phyloP scores from a whole-genome alignment of 2,113 vertebrate species.

The Ciconia boyciana region DNA sequence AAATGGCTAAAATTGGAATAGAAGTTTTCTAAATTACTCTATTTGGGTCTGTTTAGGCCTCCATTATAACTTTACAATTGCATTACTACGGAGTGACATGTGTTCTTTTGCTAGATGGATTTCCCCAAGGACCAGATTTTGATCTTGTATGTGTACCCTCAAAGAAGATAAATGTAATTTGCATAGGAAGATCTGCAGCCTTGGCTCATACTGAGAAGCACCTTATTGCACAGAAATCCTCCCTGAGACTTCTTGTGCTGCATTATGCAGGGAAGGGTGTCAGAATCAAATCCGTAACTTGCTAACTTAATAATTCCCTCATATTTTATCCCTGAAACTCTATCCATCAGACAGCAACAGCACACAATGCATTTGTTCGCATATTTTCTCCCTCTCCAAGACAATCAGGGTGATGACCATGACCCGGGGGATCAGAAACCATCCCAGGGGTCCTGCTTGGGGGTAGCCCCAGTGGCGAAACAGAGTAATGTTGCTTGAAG shows the following conservation, averaged over 20 bases:
- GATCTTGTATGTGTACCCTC: not conserved
- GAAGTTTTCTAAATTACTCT: not conserved
- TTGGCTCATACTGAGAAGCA: not conserved
- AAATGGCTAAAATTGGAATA: not conserved
- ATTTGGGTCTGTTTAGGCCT: not conserved
- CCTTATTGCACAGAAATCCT: not conserved
- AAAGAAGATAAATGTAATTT: not conserved
- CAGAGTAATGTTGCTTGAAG: not conserved
- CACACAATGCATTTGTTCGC: not conserved
- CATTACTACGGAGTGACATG: not conserved
- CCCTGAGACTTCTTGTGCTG: not conserved
- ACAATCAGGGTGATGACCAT: not conserved
- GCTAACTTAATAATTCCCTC: not conserved
- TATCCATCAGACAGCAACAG: not conserved
- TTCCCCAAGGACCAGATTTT: not conserved
- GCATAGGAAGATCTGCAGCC: not conserved
- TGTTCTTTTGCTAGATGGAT: not conserved
- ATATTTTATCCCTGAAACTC: not conserved
- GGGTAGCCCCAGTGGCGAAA: not conserved
- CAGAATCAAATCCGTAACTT: not conserved
- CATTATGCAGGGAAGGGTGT: not conserved
- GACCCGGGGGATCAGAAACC: not conserved
- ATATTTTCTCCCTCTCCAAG: not conserved
- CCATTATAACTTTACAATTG: not conserved
- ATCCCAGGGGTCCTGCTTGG: not conserved